phyloP scores from a whole-genome alignment of 2,797 vertebrate species.

The Natrix natrix region DNA sequence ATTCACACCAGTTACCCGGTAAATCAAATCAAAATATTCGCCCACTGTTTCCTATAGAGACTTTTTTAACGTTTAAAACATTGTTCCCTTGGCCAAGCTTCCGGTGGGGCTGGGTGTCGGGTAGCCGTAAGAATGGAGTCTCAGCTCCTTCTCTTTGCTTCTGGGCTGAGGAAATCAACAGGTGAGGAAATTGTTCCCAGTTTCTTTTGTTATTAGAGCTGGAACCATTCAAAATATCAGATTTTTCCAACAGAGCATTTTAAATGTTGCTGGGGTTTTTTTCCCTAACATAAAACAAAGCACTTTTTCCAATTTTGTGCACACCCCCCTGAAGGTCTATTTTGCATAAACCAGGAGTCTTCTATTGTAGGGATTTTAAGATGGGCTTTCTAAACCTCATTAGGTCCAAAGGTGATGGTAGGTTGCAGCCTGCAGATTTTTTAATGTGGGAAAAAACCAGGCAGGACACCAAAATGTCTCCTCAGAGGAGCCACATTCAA shows the following conservation, averaged over 20 bases:
- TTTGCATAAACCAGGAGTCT: fast-evolving
- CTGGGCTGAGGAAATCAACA: neutral
- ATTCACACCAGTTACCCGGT: neutral
- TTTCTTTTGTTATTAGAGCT: neutral
- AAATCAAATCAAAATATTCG: neutral
- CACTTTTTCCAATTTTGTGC: neutral
- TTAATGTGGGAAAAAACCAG: neutral
- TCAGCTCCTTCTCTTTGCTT: neutral
- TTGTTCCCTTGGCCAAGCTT: neutral
- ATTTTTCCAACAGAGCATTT: neutral
- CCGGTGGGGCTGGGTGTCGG: neutral
- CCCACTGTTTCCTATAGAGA: neutral
- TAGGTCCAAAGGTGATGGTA: neutral
- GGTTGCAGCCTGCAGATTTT: neutral
- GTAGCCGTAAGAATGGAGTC: neutral
- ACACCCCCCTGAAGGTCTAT: fast-evolving
- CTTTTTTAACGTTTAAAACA: neutral
- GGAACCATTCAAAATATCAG: neutral
- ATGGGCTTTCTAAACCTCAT: neutral
- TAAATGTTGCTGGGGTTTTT: neutral
- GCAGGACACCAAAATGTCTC: neutral
- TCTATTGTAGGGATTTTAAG: neutral
- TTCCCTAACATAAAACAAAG: neutral
- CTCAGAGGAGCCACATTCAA: fast-evolving
- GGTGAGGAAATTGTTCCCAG: neutral